Evolutionary conservation across 2,888 invertebrate genomes (phyloP).

Genomic region (Melanchra persicariae): DNA sequence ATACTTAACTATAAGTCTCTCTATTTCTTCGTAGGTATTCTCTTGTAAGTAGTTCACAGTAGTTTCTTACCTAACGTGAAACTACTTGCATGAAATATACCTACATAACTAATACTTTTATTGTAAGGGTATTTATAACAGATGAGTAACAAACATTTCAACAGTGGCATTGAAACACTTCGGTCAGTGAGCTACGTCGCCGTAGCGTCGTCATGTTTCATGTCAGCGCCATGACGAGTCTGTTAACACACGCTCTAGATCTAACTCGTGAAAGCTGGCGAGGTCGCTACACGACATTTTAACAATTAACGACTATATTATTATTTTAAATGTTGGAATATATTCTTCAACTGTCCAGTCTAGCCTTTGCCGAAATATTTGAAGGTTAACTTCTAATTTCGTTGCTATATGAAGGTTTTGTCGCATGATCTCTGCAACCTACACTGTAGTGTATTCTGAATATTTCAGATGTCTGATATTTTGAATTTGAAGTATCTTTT

Average conservation of each 20-base stretch:
- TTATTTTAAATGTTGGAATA: constrained; percentile 31
- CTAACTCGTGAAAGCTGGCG: constrained; percentile 9
- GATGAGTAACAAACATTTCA: neutral
- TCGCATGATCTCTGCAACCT: neutral
- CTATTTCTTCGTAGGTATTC: too few species aligned
- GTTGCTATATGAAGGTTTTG: neutral
- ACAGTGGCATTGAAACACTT: constrained; percentile 23
- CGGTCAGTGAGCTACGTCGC: constrained; percentile 16
- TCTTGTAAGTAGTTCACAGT: too few species aligned
- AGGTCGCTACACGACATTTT: constrained; percentile 44
- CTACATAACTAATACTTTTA: neutral
- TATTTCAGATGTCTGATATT: neutral
- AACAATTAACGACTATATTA: constrained; percentile 24
- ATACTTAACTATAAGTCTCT: too few species aligned
- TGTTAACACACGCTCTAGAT: constrained; percentile 45
- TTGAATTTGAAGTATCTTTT: too few species aligned
- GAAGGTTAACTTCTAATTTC: constrained; percentile 4
- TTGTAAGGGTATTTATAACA: neutral
- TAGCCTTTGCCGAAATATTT: constrained; percentile 15
- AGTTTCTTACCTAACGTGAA: too few species aligned
- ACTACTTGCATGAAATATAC: too few species aligned
- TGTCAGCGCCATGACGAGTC: constrained; percentile 36
- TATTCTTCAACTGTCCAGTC: constrained; percentile 13
- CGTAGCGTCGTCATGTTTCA: constrained; percentile 32
- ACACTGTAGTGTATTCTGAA: neutral